Percentiles rank a stretch among this genome's conserved stretches.
These are phyloP conservation scores for Hydroisotoma schaefferi DNA, from an alignment of 2,888 invertebrate genomes.

Conservation along the genomic window DNA sequence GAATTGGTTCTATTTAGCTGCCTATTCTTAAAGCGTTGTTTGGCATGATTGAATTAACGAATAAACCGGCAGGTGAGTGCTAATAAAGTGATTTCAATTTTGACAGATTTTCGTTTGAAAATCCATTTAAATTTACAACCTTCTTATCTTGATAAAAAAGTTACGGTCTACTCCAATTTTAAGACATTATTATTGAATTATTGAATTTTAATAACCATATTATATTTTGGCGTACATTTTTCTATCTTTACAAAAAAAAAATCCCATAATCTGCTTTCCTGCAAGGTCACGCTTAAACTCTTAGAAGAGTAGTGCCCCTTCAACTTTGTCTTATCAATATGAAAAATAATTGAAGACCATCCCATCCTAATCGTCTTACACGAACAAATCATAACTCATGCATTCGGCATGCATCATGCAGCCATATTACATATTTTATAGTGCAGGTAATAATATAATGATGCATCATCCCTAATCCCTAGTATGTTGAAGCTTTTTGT, in stretches of 20 bases:
- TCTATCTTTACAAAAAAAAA: neutral
- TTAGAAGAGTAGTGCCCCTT: neutral
- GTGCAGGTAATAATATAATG: neutral
- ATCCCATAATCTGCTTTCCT: too few species aligned
- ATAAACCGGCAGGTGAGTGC: too few species aligned
- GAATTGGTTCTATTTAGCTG: too few species aligned
- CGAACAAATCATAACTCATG: constrained; percentile 42
- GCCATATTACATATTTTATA: neutral
- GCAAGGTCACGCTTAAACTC: neutral
- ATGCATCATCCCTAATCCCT: neutral
- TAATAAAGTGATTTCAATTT: too few species aligned
- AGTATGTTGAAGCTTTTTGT: neutral
- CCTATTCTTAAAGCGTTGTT: too few species aligned
- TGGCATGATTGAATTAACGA: too few species aligned
- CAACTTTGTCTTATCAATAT: too few species aligned
- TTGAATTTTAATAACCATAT: neutral
- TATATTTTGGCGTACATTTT: neutral
- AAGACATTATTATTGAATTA: neutral
- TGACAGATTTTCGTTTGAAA: too few species aligned
- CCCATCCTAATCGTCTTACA: constrained; percentile 38
- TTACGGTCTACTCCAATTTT: neutral
- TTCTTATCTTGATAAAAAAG: too few species aligned
- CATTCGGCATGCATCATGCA: constrained; percentile 36
- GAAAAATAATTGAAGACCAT: constrained; percentile 24
- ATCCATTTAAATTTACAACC: too few species aligned